Evolutionary conservation across 2,113 vertebrate species (phyloP).

Genomic region (Ochotona princeps): DNA sequence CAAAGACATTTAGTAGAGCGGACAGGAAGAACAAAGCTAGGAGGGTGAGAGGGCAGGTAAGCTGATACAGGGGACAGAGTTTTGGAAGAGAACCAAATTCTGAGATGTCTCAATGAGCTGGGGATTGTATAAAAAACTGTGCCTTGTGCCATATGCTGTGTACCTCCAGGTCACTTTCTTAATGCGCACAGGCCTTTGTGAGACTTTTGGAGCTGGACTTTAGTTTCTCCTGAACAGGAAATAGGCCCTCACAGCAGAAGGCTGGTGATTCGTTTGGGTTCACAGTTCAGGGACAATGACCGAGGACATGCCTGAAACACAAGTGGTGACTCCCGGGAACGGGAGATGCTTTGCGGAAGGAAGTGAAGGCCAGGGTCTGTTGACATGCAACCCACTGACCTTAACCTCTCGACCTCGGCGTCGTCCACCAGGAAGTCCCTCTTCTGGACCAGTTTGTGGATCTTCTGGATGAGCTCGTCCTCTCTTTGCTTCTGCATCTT

Average conservation of each 20-base stretch:
- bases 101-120: not conserved
- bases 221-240: conserved; percentile 8
- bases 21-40: not conserved
- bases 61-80: not conserved
- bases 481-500: conserved; percentile 94
- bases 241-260: not conserved
- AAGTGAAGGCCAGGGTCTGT: not conserved
- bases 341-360: not conserved
- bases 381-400: conserved; percentile 82
- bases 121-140: not conserved
- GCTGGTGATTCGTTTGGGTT: not conserved
- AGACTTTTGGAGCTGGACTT: not conserved
- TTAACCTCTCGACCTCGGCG: conserved; percentile 96
- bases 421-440: conserved; percentile 99
- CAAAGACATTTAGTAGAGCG: not conserved
- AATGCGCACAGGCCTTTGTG: not conserved
- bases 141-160: not conserved
- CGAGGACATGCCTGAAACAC: not conserved
- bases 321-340: not conserved
- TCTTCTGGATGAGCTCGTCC: conserved; percentile 96
- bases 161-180: not conserved
- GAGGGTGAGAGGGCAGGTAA: not conserved
- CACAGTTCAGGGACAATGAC: not conserved
- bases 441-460: conserved; percentile 97
- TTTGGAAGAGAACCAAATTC: not conserved